Evolutionary conservation across 2,797 vertebrate genomes (phyloP), one percentile per base, ranked within the genome.

Genomic region (Poecilia velifera): DNA sequence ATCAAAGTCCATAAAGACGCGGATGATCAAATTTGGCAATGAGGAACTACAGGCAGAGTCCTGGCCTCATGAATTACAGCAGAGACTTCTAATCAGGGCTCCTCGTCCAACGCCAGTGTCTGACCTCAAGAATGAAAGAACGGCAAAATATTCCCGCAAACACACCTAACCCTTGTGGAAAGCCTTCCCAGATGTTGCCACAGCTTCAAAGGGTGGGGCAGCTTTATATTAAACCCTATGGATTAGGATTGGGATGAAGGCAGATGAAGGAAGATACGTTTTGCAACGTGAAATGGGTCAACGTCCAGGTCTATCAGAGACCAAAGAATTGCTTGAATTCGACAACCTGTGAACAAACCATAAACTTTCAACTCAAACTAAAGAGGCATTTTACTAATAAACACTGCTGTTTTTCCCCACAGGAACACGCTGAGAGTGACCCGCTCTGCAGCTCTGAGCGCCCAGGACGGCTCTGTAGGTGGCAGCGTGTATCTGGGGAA

Each of bases 391-490:
- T 4, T 39, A 1, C n/a, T 6, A 49, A 49, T 49, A 9, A 16
- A 18, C 16, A 1, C 7, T 53, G 2, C 4, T 7, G 10, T 43
- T 82, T 31, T 82, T n/a, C 72, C 74, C 59, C 91, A 8, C 92
- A 99, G 98, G 86, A 99, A 98, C 87, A 99, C 98, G n/a, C 91
- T 99, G 77, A 93, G 98, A 82, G 95, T 99, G 89, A 99, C 98
- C 0, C 96, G 95, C 31, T 97, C 97, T 0, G 98, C 98, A 18
- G 98, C 97, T 1, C 97, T 98, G 74, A 97, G 96, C 91, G 95
- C 97, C 41, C 94, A 99, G 96, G 98, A 99, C 12, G 96, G 96
- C 66, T 96, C 96, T 1, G 90, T 91, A 9, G 90, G 94, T 0
- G 94, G 93, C 12, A 93, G 88, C 0, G 81, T 96, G 79, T 96